Percentiles rank a stretch among this genome's conserved stretches.
Conservation (phyloP, 2,888 invertebrate genomes). For the Pachycephus smyrnensis region DNA sequence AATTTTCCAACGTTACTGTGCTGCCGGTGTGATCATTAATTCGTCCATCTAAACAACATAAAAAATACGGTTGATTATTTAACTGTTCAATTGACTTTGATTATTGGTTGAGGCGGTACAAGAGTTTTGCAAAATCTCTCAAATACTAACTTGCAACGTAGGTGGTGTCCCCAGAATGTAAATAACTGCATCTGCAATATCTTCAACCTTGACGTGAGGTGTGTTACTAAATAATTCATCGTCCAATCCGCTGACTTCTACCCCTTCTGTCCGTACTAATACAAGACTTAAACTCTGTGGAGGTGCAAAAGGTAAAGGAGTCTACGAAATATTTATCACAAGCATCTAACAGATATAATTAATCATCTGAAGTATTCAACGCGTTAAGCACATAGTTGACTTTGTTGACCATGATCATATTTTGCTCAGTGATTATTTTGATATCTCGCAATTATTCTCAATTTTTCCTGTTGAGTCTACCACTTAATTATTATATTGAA, state of each 20-base stretch:
- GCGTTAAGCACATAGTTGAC: too few species aligned
- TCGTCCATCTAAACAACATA: not conserved
- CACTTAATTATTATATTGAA: too few species aligned
- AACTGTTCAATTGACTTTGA: not conserved
- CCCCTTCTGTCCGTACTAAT: not conserved
- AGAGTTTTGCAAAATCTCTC: not conserved
- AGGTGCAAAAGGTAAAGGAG: too few species aligned
- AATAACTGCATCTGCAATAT: not conserved
- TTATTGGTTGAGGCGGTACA: not conserved
- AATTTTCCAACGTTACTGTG: too few species aligned
- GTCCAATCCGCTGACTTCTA: not conserved
- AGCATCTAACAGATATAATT: too few species aligned
- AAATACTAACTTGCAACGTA: not conserved
- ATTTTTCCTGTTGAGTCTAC: too few species aligned
- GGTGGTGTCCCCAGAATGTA: not conserved
- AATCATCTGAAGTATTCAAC: too few species aligned
- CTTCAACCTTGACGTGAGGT: not conserved
- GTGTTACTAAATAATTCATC: fast-evolving
- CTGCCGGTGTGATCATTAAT: not conserved
- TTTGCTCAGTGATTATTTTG: too few species aligned
- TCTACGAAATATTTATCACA: too few species aligned
- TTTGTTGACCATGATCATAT: too few species aligned
- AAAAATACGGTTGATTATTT: not conserved
- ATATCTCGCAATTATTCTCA: too few species aligned
- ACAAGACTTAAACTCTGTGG: constrained; percentile 27